Conservation (phyloP, 1,140 invertebrate genomes). For the Hyphantria cunea region DNA sequence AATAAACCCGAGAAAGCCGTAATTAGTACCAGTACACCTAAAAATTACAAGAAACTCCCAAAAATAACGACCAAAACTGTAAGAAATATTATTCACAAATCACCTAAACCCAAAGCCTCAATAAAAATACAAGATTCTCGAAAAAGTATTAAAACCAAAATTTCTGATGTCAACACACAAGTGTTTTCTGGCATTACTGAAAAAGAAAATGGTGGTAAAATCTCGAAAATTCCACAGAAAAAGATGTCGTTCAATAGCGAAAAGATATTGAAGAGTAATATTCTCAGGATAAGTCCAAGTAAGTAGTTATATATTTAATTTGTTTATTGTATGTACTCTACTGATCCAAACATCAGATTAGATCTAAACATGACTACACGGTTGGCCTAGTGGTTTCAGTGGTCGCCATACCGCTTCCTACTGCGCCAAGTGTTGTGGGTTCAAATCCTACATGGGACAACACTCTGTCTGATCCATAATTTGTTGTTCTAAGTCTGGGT, state of each 20-base stretch:
- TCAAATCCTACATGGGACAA: too few relatives aligned
- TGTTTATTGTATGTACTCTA: too few relatives aligned
- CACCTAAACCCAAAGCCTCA: neutral
- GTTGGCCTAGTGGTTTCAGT: too few relatives aligned
- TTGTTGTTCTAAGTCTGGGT: too few relatives aligned
- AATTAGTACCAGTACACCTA: neutral
- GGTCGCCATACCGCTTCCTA: too few relatives aligned
- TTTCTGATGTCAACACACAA: constrained; percentile 12
- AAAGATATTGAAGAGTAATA: constrained; percentile 36
- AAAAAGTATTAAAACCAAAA: constrained; percentile 13
- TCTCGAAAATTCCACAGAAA: constrained; percentile 53
- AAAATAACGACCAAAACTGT: constrained; percentile 5
- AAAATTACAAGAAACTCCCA: constrained; percentile 3
- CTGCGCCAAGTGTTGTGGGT: too few relatives aligned
- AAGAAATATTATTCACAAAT: constrained; percentile 4
- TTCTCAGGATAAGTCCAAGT: constrained; percentile 53
- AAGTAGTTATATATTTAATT: constrained; percentile 33
- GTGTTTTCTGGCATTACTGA: neutral
- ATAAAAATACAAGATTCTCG: neutral
- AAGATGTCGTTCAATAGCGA: constrained; percentile 17
- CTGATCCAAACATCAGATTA: too few relatives aligned
- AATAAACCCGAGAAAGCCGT: constrained; percentile 8
- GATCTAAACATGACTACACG: too few relatives aligned
- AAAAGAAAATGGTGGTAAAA: constrained; percentile 17
- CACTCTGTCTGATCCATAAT: too few relatives aligned